Conservation (phyloP, 1,140 invertebrate species). For the Lasioglossum baleicum region DNA sequence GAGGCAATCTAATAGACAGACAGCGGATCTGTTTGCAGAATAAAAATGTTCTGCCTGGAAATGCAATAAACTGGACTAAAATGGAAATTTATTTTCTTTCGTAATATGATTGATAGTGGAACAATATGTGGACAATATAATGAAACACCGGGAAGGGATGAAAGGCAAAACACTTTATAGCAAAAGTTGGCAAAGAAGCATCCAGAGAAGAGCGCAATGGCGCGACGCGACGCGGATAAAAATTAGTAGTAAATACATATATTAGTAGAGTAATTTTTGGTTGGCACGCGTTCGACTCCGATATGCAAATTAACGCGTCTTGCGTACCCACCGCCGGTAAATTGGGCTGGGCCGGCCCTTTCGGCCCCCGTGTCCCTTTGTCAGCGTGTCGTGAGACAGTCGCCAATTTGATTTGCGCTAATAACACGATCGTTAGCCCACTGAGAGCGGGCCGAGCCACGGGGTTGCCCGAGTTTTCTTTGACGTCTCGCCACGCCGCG, state of each 20-base stretch:
- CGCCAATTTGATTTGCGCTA: constrained; percentile 68
- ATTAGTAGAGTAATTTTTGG: constrained; percentile 1
- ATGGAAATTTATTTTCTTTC: too few relatives aligned
- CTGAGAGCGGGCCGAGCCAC: constrained; percentile 45
- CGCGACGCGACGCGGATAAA: neutral
- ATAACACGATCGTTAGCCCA: constrained; percentile 73
- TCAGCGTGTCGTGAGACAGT: constrained; percentile 59
- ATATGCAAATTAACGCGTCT: constrained; percentile 62
- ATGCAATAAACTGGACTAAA: too few relatives aligned
- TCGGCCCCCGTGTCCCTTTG: neutral
- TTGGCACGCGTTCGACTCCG: constrained; percentile 46
- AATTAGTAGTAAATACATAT: constrained; percentile 24
- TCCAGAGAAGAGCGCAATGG: too few relatives aligned
- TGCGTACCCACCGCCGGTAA: constrained; percentile 28
- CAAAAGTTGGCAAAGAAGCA: too few relatives aligned
- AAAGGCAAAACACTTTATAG: too few relatives aligned
- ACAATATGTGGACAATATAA: too few relatives aligned
- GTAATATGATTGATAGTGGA: too few relatives aligned
- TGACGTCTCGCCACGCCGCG: constrained; percentile 45
- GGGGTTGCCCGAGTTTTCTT: constrained; percentile 32
- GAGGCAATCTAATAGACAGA: too few relatives aligned
- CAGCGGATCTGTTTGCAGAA: too few relatives aligned
- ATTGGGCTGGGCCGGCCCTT: constrained; percentile 32
- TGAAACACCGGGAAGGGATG: too few relatives aligned
- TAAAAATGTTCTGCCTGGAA: too few relatives aligned